Evolutionary conservation across 2,113 vertebrate species (phyloP), one percentile per base, ranked within the genome.

Genomic region (Eulemur macaco): DNA sequence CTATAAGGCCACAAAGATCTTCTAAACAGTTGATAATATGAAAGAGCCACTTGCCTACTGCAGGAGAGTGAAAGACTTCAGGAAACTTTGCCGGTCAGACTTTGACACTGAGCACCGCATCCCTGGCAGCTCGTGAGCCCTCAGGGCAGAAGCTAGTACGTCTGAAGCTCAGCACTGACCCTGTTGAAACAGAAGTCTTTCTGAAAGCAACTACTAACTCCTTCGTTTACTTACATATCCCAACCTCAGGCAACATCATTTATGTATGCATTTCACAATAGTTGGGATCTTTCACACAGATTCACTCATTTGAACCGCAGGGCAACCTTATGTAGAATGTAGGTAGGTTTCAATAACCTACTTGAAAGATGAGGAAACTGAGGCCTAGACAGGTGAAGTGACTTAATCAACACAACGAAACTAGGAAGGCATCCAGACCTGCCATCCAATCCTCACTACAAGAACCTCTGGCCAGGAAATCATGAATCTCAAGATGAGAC

Each of bases 401-500:
- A 74, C 88, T 83, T 27, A 66, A 58, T 63, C 56, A 90, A 96
- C 83, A 83, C 76, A 83, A 92, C 39, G 31, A 63, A 76, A 63
- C 21, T 42, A 91, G 76, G 68, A 84, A 63, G 82, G 56, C 17
- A 88, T 29, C 58, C 80, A 66, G 63, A 69, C 27, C 83, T 80
- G 63, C 47, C 60, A 93, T 4, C 34, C 86, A 77, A 45, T 42
- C 56, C 54, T 94, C 86, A 69, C 25, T 58, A 37, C 15, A 82
- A 80, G 58, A 69, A 78, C 37, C n/a, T 52, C 8, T 0, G 29
- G 82, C 37, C 93, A 89, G 73, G 96, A 95, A 95, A 84, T 37
- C 54, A 73, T 54, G 52, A 89, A 58, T 93, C 89, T 97, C 90
- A 58, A 74, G 45, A 52, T 12, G 73, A 97, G 91, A 86, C 34